Base-by-base conservation (phyloP, 2,113 vertebrate species). In the Seriola quinqueradiata region DNA sequence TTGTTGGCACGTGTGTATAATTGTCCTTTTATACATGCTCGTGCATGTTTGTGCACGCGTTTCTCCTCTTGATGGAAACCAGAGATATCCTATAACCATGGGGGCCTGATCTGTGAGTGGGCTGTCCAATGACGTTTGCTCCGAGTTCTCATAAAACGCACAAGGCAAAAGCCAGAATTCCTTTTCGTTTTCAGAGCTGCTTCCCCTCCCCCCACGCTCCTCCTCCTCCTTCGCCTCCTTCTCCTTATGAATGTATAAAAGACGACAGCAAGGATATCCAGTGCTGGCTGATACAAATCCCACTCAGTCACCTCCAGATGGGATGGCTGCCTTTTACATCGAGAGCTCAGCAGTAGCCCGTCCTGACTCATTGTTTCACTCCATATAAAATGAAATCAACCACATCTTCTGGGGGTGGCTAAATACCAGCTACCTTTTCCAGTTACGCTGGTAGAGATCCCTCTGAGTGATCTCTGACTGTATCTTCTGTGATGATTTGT, bases 331-430 rank as follows among this genome's bases (percentile, higher is more conserved):
- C 80, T 87, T 90, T 92, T 48, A 72, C 81, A 88, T 67, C 73
- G 61, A 66, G 79, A 81, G 77, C 87, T 78, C 84, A 81, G 87
- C 85, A 75, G 92, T 86, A 93, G 91, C 90, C 58, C 48, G 63
- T 83, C 89, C 85, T 82, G 79, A 87, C 84, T 89, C 90, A 90
- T 91, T 90, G 90, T 91, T 92, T 93, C 88, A 93, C 86, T 93
- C 85, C 91, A 93, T 89, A 92, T 93, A 92, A 94, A 93, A 89
- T 87, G 46, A 93, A 92, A 90, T 90, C 91, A 91, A 90, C 91
- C 92, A 88, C 87, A 88, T 90, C 86, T 90, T 90, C 78, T 54
- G 66, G 61, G 80, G 58, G 60, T 34, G 77, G 75, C 79, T 74
- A 64, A 83, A 68, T 68, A 50, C 59, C n/a, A 59, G 86, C 82